Evolutionary conservation across 2,113 vertebrate genomes (phyloP).

Genomic region (Anser brachyrhynchus): DNA sequence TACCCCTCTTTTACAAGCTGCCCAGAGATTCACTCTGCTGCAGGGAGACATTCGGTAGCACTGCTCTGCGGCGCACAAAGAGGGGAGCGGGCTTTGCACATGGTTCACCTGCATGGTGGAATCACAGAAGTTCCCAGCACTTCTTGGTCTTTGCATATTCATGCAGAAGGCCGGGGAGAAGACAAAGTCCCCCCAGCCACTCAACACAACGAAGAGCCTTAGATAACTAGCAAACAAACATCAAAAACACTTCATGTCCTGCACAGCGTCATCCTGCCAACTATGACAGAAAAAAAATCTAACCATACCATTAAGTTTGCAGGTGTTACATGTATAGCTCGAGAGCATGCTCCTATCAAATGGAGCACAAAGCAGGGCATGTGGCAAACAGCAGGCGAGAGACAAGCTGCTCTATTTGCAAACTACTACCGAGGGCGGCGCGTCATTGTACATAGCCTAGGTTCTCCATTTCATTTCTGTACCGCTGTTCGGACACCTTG

Average conservation of each 20-base stretch:
- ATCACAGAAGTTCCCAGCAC: slow-evolving; percentile 54
- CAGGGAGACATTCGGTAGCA: neutral
- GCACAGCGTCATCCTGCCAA: slow-evolving; percentile 61
- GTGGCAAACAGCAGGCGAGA: slow-evolving; percentile 77
- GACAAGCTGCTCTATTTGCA: slow-evolving; percentile 66
- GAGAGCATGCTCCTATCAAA: slow-evolving; percentile 73
- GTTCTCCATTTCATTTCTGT: slow-evolving; percentile 96
- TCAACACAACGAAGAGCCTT: slow-evolving; percentile 54
- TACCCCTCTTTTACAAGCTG: neutral
- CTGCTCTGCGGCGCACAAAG: neutral
- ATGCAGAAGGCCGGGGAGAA: slow-evolving; percentile 49
- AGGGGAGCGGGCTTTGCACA: neutral
- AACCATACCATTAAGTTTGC: slow-evolving; percentile 66
- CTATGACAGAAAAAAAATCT: slow-evolving; percentile 62
- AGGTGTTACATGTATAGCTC: slow-evolving; percentile 71
- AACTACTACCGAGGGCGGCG: neutral
- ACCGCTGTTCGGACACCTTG: slow-evolving; percentile 94
- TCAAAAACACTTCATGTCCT: slow-evolving; percentile 63
- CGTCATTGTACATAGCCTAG: slow-evolving; percentile 90
- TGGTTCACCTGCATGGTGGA: neutral
- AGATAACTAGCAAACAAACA: slow-evolving; percentile 67
- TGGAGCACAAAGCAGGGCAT: slow-evolving; percentile 77
- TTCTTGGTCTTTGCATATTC: slow-evolving; percentile 61
- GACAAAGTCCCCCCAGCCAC: neutral
- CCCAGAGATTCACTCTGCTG: neutral